These are phyloP conservation scores for Sarcophaga carnaria DNA, from an alignment of 2,888 invertebrate species.

Conservation along the genomic window DNA sequence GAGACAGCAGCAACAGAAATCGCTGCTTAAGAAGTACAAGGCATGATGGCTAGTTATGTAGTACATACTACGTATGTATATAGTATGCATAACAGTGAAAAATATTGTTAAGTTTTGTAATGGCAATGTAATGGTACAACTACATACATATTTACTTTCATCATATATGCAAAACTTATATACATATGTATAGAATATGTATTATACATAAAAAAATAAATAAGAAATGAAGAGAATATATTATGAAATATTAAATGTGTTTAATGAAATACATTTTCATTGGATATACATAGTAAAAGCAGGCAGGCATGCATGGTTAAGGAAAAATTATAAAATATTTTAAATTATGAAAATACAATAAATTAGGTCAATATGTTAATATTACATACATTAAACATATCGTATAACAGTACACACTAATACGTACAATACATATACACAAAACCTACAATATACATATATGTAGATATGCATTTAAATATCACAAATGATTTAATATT, in stretches of 20 bases:
- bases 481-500: constrained; percentile 44
- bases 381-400: constrained; percentile 49
- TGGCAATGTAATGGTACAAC: background rate
- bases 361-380: constrained; percentile 62
- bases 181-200: too few species aligned
- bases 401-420: background rate
- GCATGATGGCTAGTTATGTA: too few species aligned
- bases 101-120: constrained; percentile 17
- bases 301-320: background rate
- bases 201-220: background rate
- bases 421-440: background rate
- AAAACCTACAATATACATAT: background rate
- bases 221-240: constrained; percentile 15
- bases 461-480: constrained; percentile 2
- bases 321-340: background rate
- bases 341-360: constrained; percentile 36
- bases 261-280: background rate
- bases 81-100: constrained; percentile 29
- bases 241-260: constrained; percentile 27
- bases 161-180: constrained; percentile 4
- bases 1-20: constrained; percentile 4
- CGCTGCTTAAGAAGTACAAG: background rate
- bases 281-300: background rate
- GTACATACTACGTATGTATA: background rate
- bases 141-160: background rate